These are phyloP conservation scores for Crotophaga sulcirostris DNA, from an alignment of 2,113 vertebrate genomes.

Conservation along the genomic window DNA sequence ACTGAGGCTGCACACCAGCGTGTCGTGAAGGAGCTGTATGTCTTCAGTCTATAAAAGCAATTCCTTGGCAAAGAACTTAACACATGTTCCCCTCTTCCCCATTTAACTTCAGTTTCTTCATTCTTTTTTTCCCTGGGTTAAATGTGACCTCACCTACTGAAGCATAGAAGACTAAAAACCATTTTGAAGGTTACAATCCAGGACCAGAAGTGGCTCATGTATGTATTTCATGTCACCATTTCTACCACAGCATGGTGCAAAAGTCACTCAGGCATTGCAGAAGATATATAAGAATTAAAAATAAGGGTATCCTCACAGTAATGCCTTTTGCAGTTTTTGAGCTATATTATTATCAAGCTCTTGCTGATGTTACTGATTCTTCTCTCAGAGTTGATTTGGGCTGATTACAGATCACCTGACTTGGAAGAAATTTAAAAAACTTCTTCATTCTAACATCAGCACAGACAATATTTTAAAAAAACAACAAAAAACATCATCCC, in stretches of 20 bases:
- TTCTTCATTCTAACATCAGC: neutral
- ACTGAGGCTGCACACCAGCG: neutral
- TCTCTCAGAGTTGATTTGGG: neutral
- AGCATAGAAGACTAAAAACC: neutral
- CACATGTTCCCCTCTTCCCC: neutral
- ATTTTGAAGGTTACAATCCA: neutral
- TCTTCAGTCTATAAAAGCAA: neutral
- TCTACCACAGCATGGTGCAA: neutral
- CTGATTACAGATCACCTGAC: neutral
- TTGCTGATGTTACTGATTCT: neutral
- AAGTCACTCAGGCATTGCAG: neutral
- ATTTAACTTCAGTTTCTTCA: neutral
- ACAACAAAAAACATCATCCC: neutral
- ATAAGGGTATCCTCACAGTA: neutral
- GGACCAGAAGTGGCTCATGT: neutral
- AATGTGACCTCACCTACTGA: neutral
- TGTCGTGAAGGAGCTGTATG: neutral
- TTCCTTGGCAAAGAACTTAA: neutral
- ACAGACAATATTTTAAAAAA: neutral
- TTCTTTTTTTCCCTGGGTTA: neutral
- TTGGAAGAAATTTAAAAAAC: neutral
- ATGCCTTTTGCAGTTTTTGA: neutral
- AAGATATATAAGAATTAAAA: neutral
- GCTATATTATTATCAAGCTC: neutral
- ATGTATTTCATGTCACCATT: neutral